Evolutionary conservation across 35 echinoderm and acorn worm species (phyloP), one percentile per base, ranked within the genome.

Genomic region (Diadema setosum): DNA sequence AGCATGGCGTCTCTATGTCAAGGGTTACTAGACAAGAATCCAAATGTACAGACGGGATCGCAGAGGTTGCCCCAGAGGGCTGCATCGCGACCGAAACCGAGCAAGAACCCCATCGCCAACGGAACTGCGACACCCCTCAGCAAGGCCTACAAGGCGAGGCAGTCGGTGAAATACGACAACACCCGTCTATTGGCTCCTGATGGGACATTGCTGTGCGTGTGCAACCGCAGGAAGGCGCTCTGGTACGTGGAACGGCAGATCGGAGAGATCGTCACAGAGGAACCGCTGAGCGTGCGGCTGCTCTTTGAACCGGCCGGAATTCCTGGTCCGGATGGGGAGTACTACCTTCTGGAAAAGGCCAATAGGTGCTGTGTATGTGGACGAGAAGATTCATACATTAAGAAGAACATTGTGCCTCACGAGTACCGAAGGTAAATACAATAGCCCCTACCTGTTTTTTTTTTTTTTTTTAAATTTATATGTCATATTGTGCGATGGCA

Each of bases 311-410:
- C 96, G 0, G 70, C 83, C 23, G 96, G 92, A 43, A 70, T 83
- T 11, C 96, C 96, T 0, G 89, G 96, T 5, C 87, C 86, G 44
- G 96, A 99, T 39, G 14, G 90, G 23, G 89, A 88, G 43, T 99
- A 99, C 74, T 99, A 99, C 46, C 46, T 95, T n/a, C 64, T 82
- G 18, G 92, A 99, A 23, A 99, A 99, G 36, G 74, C 65, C 15
- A 99, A 99, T 69, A 91, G 61, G 11, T 99, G 96, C 42, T 92
- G 94, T 12, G 96, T 99, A 34, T 99, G 96, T 75, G 96, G 96
- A 23, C 18, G 86, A 20, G 82, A 75, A 21, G 86, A 95, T 36
- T 89, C 87, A 9, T 95, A 94, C 86, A 92, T 99, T 49, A 82
- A 87, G 56, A 99, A 99, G 58, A 89, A 99, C 82, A 80, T 99